These are phyloP conservation scores for Drosophila nebulosa DNA, from an alignment of 1,140 invertebrate genomes.

Conservation along the genomic window DNA sequence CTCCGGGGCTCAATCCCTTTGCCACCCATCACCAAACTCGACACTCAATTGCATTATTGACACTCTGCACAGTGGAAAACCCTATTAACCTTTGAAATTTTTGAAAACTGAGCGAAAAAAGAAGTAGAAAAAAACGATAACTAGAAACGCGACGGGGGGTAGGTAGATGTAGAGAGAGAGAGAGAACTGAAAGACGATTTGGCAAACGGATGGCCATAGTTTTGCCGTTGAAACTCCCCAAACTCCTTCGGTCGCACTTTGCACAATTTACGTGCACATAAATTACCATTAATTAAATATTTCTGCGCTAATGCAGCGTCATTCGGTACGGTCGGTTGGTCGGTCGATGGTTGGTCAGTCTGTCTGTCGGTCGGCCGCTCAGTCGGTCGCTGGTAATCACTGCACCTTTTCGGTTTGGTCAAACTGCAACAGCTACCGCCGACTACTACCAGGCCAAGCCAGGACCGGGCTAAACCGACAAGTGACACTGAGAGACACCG, in stretches of 20 bases:
- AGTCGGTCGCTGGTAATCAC: conserved; percentile 54
- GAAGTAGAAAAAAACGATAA: conserved; percentile 37
- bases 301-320: conserved; percentile 65
- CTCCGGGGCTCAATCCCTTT: too few relatives aligned
- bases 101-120: not conserved
- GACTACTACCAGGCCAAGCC: not conserved
- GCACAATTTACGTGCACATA: conserved; percentile 75
- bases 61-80: conserved; percentile 33
- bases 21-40: not conserved
- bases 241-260: conserved; percentile 62
- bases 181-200: not conserved
- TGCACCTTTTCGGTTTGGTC: conserved; percentile 51
- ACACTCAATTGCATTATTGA: conserved; percentile 45
- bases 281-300: conserved; percentile 78
- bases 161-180: too few relatives aligned
- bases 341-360: not conserved
- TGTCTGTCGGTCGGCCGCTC: not conserved
- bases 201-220: conserved; percentile 29
- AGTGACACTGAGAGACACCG: conserved; percentile 57
- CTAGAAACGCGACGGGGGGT: conserved; percentile 64
- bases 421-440: conserved; percentile 8
- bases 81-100: conserved; percentile 68
- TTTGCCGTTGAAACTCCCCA: conserved; percentile 14
- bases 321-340: not conserved
- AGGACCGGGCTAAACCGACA: conserved; percentile 50